Base-by-base conservation (phyloP, 2,113 vertebrate species). In the Urocynchramus pylzowi region DNA sequence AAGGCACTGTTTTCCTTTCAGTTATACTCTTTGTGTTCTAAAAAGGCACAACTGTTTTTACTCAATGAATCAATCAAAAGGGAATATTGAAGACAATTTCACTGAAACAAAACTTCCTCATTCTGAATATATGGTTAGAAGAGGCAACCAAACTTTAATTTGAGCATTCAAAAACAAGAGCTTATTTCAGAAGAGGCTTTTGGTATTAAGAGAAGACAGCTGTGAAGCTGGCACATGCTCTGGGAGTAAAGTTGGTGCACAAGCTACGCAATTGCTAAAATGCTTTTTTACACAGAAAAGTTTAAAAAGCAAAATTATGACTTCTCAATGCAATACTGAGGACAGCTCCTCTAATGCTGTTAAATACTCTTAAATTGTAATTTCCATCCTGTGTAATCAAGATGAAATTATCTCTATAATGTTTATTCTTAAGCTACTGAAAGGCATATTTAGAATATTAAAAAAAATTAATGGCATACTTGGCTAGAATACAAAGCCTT, bases 201-300 rank as follows among this genome's bases (percentile, higher is more conserved):
- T 84, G 49, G 63, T 92, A 86, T 69, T 61, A 63, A 54, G 26
- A 90, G 42, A 64, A 91, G 83, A 81, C 83, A 96, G 82, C 77
- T 95, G 90, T 80, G 86, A 86, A 96, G 74, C 67, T 97, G 97
- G 90, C 87, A 79, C 57, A 63, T 30, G 44, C 61, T 44, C 49
- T 60, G 87, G 35, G 71, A 95, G 93, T 80, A 83, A 94, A 96
- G 80, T 76, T 91, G 60, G 59, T 91, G 35, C 69, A 79, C 79
- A 85, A 90, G 59, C 61, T 61, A 87, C 11, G 78, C 91, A 95
- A 90, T 49, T 78, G 86, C 54, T 82, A 80, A 88, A 92, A 89
- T 31, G 77, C 30, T 87, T 94, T 87, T 84, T 86, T 64, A 70
- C 45, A 71, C 27, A 88, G 50, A 60, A 35, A 93, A 83, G 50